Conservation (phyloP, 2,113 vertebrate genomes). For the Cardinalis cardinalis region DNA sequence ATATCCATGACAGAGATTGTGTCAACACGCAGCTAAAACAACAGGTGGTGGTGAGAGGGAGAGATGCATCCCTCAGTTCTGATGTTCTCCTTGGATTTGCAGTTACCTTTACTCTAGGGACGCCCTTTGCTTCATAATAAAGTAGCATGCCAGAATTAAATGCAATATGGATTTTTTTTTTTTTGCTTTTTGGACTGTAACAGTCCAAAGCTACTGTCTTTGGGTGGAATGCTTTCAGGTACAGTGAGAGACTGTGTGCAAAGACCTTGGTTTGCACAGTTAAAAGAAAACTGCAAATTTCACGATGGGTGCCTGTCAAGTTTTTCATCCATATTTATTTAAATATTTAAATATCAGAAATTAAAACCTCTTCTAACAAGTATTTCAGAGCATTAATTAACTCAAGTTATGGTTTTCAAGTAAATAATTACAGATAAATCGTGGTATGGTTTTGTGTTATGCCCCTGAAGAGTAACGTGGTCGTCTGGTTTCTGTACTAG, state of each 20-base stretch:
- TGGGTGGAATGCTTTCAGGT: neutral
- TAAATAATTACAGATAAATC: neutral
- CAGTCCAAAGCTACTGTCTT: neutral
- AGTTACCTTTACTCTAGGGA: neutral
- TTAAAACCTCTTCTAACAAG: neutral
- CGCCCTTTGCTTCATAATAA: neutral
- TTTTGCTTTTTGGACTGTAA: neutral
- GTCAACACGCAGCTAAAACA: neutral
- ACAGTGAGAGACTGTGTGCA: neutral
- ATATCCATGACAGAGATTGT: neutral
- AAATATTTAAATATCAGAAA: neutral
- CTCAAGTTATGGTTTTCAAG: neutral
- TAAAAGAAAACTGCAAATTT: neutral
- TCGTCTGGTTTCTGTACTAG: neutral
- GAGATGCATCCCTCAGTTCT: neutral
- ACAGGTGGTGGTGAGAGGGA: neutral
- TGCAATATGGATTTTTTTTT: neutral
- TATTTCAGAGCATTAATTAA: neutral
- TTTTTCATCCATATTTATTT: neutral
- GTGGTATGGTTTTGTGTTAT: rapidly evolving
- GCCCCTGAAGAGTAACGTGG: neutral
- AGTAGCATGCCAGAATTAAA: neutral
- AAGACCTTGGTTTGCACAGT: neutral
- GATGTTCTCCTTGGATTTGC: neutral
- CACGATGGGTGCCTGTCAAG: neutral